Percentiles rank a stretch among this genome's conserved stretches.
These are phyloP conservation scores for Macrocentrus cingulum DNA, from an alignment of 1,140 invertebrate genomes.

Conservation along the genomic window DNA sequence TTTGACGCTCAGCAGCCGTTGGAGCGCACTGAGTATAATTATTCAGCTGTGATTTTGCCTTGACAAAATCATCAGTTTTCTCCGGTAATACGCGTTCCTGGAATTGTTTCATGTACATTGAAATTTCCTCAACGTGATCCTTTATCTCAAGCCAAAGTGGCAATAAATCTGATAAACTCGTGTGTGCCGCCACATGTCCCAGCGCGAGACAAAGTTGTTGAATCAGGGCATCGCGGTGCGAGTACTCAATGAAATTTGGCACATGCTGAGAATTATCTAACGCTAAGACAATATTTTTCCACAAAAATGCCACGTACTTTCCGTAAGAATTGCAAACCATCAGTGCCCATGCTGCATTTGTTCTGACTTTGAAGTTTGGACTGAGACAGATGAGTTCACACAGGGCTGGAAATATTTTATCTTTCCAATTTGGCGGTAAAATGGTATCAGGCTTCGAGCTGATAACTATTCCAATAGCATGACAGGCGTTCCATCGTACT, in stretches of 20 bases:
- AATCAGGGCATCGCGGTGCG: conserved; percentile 74
- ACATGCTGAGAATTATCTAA: conserved; percentile 73
- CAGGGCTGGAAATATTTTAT: conserved; percentile 58
- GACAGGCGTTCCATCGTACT: conserved; percentile 88
- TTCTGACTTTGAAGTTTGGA: conserved; percentile 73
- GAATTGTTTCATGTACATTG: conserved; percentile 48
- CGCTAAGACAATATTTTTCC: conserved; percentile 69
- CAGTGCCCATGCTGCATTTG: conserved; percentile 78
- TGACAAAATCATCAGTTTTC: conserved; percentile 50
- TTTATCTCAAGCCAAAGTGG: conserved; percentile 49
- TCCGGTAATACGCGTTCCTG: conserved; percentile 54
- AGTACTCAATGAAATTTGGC: conserved; percentile 78
- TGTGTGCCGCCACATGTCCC: conserved; percentile 45
- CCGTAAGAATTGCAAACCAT: conserved; percentile 66
- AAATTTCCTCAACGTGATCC: conserved; percentile 48
- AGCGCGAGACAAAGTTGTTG: conserved; percentile 63
- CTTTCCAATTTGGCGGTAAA: conserved; percentile 48
- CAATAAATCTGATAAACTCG: conserved; percentile 44
- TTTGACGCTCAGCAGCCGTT: conserved; percentile 39
- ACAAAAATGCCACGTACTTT: conserved; percentile 63
- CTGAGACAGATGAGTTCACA: conserved; percentile 60
- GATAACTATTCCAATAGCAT: conserved; percentile 73
- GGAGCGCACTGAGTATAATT: conserved; percentile 37
- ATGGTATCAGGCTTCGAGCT: conserved; percentile 47
- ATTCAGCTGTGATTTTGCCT: conserved; percentile 44